Evolutionary conservation across 2,888 invertebrate genomes (phyloP).

Genomic region (Drosophila kokeensis): DNA sequence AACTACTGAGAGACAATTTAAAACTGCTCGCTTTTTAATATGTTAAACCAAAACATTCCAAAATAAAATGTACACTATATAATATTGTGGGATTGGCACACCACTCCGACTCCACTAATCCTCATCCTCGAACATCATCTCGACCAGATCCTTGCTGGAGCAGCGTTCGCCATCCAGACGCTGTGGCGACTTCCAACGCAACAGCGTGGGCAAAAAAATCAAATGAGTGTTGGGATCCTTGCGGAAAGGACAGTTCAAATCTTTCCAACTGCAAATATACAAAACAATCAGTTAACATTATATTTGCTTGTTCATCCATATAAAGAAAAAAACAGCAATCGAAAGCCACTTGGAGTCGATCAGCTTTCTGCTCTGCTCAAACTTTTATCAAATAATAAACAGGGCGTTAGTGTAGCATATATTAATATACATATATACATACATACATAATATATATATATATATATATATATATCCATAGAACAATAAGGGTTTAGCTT

Average conservation of each 20-base stretch:
- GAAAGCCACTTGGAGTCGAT: conserved; percentile 17
- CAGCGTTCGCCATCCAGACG: conserved; percentile 92
- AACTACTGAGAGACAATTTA: conserved; percentile 88
- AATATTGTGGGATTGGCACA: conserved; percentile 7
- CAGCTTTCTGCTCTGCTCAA: conserved; percentile 19
- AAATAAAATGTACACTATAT: conserved; percentile 34
- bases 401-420: conserved; percentile 19
- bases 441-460: neutral
- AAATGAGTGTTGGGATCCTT: conserved; percentile 90
- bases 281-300: conserved; percentile 20
- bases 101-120: conserved; percentile 84
- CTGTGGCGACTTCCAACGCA: conserved; percentile 92
- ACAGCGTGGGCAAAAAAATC: conserved; percentile 92
- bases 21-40: conserved; percentile 20
- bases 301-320: neutral
- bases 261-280: conserved; percentile 91
- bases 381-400: conserved; percentile 47
- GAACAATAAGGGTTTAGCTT: neutral
- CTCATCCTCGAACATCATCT: conserved; percentile 92
- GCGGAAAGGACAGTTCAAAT: conserved; percentile 92
- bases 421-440: neutral
- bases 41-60: conserved; percentile 39
- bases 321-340: conserved; percentile 40
- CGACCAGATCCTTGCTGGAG: conserved; percentile 89
- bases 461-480: neutral